A percentile compares a stretch with the other conserved stretches of the same genome.
Evolutionary conservation across 2,113 vertebrate species (phyloP).

Genomic region (Salminus brasiliensis): DNA sequence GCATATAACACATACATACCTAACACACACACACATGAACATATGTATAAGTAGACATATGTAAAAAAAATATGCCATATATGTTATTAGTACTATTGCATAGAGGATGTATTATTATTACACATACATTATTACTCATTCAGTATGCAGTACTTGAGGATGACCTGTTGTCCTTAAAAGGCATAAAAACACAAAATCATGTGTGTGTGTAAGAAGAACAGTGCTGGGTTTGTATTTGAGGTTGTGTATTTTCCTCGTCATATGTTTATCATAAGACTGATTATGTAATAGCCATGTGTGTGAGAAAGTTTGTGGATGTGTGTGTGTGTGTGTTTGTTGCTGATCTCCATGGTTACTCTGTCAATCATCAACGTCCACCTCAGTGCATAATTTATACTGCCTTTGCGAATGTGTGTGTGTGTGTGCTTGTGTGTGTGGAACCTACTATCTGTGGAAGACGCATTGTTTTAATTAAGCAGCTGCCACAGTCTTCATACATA

Average conservation of each 20-base stretch:
- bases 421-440: conserved; percentile 17
- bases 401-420: conserved; percentile 15
- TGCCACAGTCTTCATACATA: conserved; percentile 58
- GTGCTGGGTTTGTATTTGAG: conserved; percentile 27
- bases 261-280: conserved; percentile 51
- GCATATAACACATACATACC: conserved; percentile 21
- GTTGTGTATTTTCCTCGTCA: conserved; percentile 27
- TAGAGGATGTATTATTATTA: no score
- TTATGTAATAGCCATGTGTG: conserved; percentile 33
- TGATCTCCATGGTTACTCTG: conserved; percentile 43
- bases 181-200: neutral
- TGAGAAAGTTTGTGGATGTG: conserved; percentile 31
- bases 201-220: conserved; percentile 27
- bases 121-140: neutral
- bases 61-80: no score
- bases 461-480: conserved; percentile 60
- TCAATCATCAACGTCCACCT: conserved; percentile 49
- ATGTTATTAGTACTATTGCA: no score
- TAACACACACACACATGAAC: neutral
- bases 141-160: neutral
- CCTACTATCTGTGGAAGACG: conserved; percentile 15
- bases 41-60: neutral
- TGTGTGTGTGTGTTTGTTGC: conserved; percentile 39
- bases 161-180: neutral
- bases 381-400: conserved; percentile 49